A percentile compares a stretch with the other conserved stretches of the same genome.
Evolutionary conservation across 1,140 invertebrate genomes (phyloP).

Genomic region (Megalopta genalis): DNA sequence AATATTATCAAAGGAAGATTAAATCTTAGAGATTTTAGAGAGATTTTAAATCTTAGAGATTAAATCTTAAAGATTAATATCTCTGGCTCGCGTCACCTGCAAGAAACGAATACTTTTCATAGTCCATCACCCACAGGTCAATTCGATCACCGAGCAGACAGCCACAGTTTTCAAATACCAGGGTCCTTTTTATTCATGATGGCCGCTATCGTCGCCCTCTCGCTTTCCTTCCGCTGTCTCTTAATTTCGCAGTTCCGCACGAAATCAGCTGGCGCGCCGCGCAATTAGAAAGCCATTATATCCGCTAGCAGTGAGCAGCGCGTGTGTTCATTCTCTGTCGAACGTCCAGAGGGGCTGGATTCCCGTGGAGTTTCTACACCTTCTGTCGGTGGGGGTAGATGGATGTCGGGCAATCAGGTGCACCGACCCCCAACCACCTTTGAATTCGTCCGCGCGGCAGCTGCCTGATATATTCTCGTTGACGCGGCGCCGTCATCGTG

Average conservation of each 20-base stretch:
- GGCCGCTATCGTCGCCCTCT: neutral
- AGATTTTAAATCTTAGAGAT: no score
- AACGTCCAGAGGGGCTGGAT: slow-evolving; percentile 31
- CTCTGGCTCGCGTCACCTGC: no score
- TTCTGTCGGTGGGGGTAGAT: slow-evolving; percentile 51
- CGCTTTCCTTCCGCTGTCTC: slow-evolving; percentile 1
- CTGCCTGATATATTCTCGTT: slow-evolving; percentile 56
- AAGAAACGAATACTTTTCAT: no score
- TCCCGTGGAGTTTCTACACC: slow-evolving; percentile 51
- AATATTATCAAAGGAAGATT: no score
- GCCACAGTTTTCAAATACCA: neutral
- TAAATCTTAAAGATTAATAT: no score
- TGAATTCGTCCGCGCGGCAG: slow-evolving; percentile 53
- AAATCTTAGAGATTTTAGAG: no score
- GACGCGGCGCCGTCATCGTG: slow-evolving; percentile 53
- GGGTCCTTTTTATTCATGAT: slow-evolving; percentile 1
- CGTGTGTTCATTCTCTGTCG: slow-evolving; percentile 3
- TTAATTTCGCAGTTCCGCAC: slow-evolving; percentile 11
- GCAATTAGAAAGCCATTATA: slow-evolving; percentile 72
- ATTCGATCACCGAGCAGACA: no score
- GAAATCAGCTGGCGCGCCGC: slow-evolving; percentile 18
- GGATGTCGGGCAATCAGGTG: slow-evolving; percentile 69
- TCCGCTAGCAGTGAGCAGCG: neutral
- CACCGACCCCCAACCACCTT: slow-evolving; percentile 52
- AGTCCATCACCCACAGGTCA: no score